These are phyloP conservation scores for Eptatretus atami DNA, from an alignment of 2,797 vertebrate genomes.

Conservation along the genomic window DNA sequence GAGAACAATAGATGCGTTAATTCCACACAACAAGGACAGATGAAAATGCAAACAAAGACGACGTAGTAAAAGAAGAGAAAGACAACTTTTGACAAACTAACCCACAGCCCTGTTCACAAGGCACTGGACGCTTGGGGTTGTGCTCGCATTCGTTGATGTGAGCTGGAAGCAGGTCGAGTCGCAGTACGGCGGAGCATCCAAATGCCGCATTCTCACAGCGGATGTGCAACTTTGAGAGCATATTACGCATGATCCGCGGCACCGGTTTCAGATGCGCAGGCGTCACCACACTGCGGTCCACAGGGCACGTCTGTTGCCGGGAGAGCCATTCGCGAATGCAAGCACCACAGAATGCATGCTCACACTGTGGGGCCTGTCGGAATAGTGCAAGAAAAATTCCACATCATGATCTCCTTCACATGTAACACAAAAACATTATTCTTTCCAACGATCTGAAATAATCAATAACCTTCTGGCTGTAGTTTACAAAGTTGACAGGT, in stretches of 20 bases:
- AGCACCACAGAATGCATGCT: slow-evolving; percentile 95
- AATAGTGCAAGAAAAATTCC: neutral
- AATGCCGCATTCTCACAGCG: slow-evolving; percentile 73
- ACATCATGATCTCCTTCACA: too few relatives aligned
- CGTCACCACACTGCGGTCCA: slow-evolving; percentile 88
- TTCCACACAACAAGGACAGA: too few relatives aligned
- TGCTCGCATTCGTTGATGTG: slow-evolving; percentile 92
- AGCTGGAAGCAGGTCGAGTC: slow-evolving; percentile 74
- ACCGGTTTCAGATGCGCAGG: slow-evolving; percentile 83
- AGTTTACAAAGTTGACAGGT: too few relatives aligned
- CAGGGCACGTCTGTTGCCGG: slow-evolving; percentile 91
- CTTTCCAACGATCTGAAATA: too few relatives aligned
- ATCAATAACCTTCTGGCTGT: too few relatives aligned
- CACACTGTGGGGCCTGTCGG: slow-evolving; percentile 62
- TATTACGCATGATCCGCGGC: slow-evolving; percentile 95
- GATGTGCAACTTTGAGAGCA: slow-evolving; percentile 93
- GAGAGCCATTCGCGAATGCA: slow-evolving; percentile 98
- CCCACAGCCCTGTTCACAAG: slow-evolving; percentile 86
- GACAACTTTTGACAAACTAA: slow-evolving; percentile 15
- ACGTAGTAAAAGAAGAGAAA: too few relatives aligned
- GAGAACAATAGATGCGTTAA: too few relatives aligned
- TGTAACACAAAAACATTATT: too few relatives aligned
- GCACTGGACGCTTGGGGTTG: slow-evolving; percentile 83
- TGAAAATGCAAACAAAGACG: too few relatives aligned
- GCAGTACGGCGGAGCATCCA: slow-evolving; percentile 57